Evolutionary conservation across 2,888 invertebrate genomes (phyloP), one percentile per base, ranked within the genome.

Genomic region (Anaspis maculata): DNA sequence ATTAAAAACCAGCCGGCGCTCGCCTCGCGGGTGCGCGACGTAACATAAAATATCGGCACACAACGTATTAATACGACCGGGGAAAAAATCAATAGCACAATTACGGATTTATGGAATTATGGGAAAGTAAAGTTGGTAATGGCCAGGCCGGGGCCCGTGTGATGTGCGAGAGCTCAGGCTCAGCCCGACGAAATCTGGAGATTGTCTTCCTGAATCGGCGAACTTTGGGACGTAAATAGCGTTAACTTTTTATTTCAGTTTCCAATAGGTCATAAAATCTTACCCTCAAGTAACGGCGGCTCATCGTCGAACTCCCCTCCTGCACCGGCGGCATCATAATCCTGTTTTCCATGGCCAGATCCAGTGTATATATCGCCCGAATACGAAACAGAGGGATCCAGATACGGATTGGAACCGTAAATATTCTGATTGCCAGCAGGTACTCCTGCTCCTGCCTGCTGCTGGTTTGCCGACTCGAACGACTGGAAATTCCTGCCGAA

Each of bases 261-360:
- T 42, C 37, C 37, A 32, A 43, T 38, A 35, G 34, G 13, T 32
- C 34, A 27, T 34, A 41, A 41, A 41, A 32, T 30, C 37, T 34
- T 39, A 41, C 39, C 42, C 39, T 44, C 37, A 29, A 44, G 44
- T 27, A 42, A 34, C 16, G 39, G 44, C 28, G 44, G 44, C 27
- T 44, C 38, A 39, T 44, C 41, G 13, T 39, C 37, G 19, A 41
- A 41, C 4, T 36, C 35, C 7, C 36, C 42, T 15, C 31, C 39
- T 16, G 36, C n/a, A 26, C 15, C 14, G 10, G 19, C 19, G 21
- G 10, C 30, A 10, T 19, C 21, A 30, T 27, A 37, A 31, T 32
- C 39, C 7, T 27, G 25, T 11, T 15, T 21, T 13, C 24, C 25
- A 26, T 25, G 29, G 13, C 29, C 37, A 28, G 37, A 28, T 13